phyloP scores from a whole-genome alignment of 2,888 invertebrate species.

The Lasioglossum morio region DNA sequence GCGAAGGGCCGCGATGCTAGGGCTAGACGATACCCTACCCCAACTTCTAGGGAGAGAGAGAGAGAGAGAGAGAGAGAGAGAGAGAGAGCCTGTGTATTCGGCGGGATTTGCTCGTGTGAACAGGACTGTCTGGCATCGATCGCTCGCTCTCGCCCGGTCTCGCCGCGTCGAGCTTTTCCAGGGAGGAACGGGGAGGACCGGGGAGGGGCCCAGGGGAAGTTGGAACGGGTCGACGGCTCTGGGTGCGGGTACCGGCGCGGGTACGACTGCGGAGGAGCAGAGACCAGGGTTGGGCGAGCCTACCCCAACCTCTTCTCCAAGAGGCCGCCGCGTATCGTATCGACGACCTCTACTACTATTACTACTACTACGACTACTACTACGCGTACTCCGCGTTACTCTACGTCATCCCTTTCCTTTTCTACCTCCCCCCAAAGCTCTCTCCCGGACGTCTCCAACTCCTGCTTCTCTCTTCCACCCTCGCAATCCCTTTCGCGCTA shows the following conservation, averaged over 20 bases:
- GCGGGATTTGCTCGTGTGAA: constrained; percentile 83
- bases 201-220: constrained; percentile 59
- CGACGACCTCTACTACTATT: constrained; percentile 81
- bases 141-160: constrained; percentile 68
- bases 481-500: neutral
- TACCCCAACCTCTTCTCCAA: constrained; percentile 83
- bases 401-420: constrained; percentile 73
- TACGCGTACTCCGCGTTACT: constrained; percentile 61
- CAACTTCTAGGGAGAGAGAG: constrained; percentile 44
- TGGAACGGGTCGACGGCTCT: constrained; percentile 41
- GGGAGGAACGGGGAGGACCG: constrained; percentile 21
- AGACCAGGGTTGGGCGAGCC: constrained; percentile 76
- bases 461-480: constrained; percentile 9
- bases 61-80: constrained; percentile 20
- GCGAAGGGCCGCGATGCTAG: constrained; percentile 18
- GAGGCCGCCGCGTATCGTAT: constrained; percentile 79
- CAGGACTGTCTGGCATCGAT: constrained; percentile 85
- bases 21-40: constrained; percentile 48
- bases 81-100: constrained; percentile 70
- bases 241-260: neutral
- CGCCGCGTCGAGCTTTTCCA: constrained; percentile 65
- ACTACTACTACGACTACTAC: constrained; percentile 73
- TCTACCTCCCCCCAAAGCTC: constrained; percentile 24
- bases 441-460: constrained; percentile 19
- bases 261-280: neutral